Percentiles rank a stretch among this genome's conserved stretches.
Evolutionary conservation across 2,797 vertebrate genomes (phyloP).

Genomic region (Neomorphus geoffroyi): DNA sequence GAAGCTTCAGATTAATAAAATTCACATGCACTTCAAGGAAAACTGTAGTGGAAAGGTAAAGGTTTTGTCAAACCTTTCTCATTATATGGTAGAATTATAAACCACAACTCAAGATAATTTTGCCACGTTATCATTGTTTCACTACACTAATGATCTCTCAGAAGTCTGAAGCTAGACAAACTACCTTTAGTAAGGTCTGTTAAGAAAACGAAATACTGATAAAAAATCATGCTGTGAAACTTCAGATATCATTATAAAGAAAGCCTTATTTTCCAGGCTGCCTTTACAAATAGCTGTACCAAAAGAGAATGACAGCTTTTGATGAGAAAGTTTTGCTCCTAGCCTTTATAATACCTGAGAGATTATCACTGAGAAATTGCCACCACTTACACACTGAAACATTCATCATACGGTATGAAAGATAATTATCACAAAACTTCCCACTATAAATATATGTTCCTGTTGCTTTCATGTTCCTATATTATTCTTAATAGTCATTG

Average conservation of each 20-base stretch:
- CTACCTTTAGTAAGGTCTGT: background rate
- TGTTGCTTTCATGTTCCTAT: background rate
- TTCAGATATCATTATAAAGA: background rate
- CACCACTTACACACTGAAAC: background rate
- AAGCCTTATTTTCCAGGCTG: background rate
- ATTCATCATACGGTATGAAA: background rate
- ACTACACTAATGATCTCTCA: background rate
- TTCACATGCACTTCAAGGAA: background rate
- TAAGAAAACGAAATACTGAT: conserved; percentile 20
- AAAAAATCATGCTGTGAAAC: conserved; percentile 17
- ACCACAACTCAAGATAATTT: background rate
- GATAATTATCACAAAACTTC: conserved; percentile 20
- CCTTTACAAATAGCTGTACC: conserved; percentile 28
- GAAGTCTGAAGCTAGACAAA: conserved; percentile 19
- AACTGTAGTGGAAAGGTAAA: background rate
- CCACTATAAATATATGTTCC: background rate
- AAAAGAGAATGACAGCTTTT: conserved; percentile 12
- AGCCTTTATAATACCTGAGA: background rate
- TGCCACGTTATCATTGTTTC: background rate
- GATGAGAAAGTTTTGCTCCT: conserved; percentile 31
- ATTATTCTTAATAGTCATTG: background rate
- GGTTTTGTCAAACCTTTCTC: background rate
- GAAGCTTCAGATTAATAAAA: conserved; percentile 3
- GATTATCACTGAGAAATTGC: conserved; percentile 6
- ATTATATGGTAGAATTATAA: background rate